phyloP scores from a whole-genome alignment of 1,140 invertebrate species.

The Drosophila fuyamai region DNA sequence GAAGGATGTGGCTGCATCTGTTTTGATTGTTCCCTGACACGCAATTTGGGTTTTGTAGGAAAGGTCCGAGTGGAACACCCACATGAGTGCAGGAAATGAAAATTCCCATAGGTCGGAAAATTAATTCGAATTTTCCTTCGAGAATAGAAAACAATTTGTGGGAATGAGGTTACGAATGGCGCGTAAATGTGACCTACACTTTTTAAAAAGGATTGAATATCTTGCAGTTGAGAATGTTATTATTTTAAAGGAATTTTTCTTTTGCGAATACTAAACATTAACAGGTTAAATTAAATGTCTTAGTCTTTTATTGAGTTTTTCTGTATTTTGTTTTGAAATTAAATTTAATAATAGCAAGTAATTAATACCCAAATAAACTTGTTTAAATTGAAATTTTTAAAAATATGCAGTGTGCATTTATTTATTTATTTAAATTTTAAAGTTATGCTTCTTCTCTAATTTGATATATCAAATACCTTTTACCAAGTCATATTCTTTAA shows the following conservation, averaged over 20 bases:
- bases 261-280: no score
- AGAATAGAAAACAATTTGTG: constrained; percentile 5
- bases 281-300: no score
- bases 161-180: constrained; percentile 19
- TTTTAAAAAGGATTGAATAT: background rate
- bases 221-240: background rate
- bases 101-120: constrained; percentile 21
- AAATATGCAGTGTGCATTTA: no score
- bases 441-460: no score
- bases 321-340: background rate
- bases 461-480: no score
- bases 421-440: no score
- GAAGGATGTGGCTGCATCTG: constrained; percentile 46
- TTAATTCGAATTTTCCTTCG: constrained; percentile 28
- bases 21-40: constrained; percentile 44
- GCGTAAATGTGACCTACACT: background rate
- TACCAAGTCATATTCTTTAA: no score
- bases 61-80: constrained; percentile 32
- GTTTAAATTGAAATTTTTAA: no score
- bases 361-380: no score
- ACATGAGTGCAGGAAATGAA: constrained; percentile 28
- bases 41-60: constrained; percentile 14
- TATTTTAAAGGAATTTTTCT: background rate
- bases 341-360: background rate
- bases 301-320: no score